Evolutionary conservation across 2,113 vertebrate genomes (phyloP).

Genomic region (Rattus rattus): DNA sequence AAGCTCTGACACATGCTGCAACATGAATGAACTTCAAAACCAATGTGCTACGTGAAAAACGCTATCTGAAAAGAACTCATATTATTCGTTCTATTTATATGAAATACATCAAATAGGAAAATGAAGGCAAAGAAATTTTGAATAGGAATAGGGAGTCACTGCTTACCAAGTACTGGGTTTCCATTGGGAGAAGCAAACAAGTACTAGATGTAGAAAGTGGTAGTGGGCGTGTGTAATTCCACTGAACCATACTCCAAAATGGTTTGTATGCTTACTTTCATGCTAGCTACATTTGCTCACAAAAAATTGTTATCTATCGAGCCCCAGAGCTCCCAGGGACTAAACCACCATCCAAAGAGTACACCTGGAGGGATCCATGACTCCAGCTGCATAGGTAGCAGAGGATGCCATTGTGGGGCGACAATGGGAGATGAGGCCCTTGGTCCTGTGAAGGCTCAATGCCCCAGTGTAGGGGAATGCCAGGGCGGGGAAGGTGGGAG

Average conservation of each 20-base stretch:
- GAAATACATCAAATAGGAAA: neutral
- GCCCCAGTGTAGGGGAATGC: too few species aligned
- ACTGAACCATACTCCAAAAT: neutral
- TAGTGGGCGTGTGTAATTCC: neutral
- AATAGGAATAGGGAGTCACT: neutral
- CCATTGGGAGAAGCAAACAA: neutral
- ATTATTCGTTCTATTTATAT: slow-evolving; percentile 5
- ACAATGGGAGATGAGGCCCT: too few species aligned
- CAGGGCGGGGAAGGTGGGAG: too few species aligned
- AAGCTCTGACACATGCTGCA: neutral
- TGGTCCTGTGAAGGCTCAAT: too few species aligned
- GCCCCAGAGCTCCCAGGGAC: too few species aligned
- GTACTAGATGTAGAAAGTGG: neutral
- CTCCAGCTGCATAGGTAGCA: too few species aligned
- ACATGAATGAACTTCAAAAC: neutral
- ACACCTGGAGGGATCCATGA: too few species aligned
- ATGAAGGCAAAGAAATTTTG: neutral
- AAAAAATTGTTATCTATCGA: neutral
- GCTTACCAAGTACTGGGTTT: neutral
- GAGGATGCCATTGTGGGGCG: too few species aligned
- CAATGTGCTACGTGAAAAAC: slow-evolving; percentile 23
- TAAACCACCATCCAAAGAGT: too few species aligned
- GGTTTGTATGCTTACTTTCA: neutral
- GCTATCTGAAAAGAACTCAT: neutral
- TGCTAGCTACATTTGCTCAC: neutral